Evolutionary conservation across 2,113 vertebrate genomes (phyloP).

Genomic region (Trogon melanurus): DNA sequence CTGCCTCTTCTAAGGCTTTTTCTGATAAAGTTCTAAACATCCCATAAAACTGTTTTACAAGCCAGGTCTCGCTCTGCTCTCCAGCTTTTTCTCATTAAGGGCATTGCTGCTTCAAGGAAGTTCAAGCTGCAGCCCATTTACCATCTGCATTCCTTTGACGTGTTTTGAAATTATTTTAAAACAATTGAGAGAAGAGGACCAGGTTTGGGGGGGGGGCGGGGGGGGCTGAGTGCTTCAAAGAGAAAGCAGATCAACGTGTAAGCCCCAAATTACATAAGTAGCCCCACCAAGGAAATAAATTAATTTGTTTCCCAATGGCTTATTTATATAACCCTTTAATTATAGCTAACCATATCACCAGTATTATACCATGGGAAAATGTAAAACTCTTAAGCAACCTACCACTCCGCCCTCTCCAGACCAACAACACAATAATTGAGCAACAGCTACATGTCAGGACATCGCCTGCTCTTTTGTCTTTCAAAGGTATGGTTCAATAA

Average conservation of each 20-base stretch:
- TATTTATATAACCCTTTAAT: conserved; percentile 83
- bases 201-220: background rate
- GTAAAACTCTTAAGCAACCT: conserved; percentile 76
- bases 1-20: background rate
- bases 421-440: conserved; percentile 72
- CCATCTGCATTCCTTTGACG: conserved; percentile 24
- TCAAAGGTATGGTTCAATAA: conserved; percentile 54
- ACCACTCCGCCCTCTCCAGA: conserved; percentile 74
- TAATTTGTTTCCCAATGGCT: conserved; percentile 77
- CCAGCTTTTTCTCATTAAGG: conserved; percentile 64
- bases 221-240: background rate
- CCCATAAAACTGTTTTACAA: conserved; percentile 63
- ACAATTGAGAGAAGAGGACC: background rate
- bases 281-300: conserved; percentile 64
- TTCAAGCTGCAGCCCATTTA: conserved; percentile 23
- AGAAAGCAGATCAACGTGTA: background rate
- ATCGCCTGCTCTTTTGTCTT: conserved; percentile 69
- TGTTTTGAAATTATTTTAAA: conserved; percentile 60
- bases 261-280: conserved; percentile 48
- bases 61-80: conserved; percentile 34
- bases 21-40: conserved; percentile 48
- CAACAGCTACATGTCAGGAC: conserved; percentile 76
- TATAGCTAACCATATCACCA: conserved; percentile 75
- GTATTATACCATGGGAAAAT: conserved; percentile 81
- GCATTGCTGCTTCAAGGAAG: conserved; percentile 30